Evolutionary conservation across 2,888 invertebrate genomes (phyloP).

Genomic region (Caenorhabditis macrosperma): DNA sequence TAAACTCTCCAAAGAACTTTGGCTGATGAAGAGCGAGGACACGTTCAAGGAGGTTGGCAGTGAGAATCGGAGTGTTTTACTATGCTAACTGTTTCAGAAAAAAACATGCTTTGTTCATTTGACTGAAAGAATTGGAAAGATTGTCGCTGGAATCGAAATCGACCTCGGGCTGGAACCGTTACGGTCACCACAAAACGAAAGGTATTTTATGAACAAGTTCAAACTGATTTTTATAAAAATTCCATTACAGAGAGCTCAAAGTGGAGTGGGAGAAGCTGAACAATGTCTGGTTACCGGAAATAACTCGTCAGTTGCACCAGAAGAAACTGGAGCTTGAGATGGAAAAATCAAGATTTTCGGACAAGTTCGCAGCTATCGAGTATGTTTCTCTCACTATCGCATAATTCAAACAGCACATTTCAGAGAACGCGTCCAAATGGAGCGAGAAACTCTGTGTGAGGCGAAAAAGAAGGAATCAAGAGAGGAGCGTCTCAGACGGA

Average conservation of each 20-base stretch:
- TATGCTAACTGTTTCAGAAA: constrained; percentile 6
- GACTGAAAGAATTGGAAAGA: not conserved
- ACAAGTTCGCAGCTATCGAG: constrained; percentile 17
- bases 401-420: too few relatives aligned
- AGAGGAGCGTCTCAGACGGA: constrained; percentile 16
- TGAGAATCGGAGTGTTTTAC: not conserved
- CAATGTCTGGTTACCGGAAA: constrained; percentile 23
- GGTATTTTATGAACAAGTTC: constrained; percentile 1
- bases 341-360: constrained; percentile 7
- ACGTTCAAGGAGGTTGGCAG: constrained; percentile 13
- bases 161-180: not conserved
- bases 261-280: constrained; percentile 8
- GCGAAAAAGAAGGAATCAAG: constrained; percentile 26
- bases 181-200: constrained; percentile 1
- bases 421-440: constrained; percentile 26
- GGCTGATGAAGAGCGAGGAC: constrained; percentile 21
- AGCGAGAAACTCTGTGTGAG: constrained; percentile 17
- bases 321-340: constrained; percentile 29
- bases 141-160: constrained; percentile 2
- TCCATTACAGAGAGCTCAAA: constrained; percentile 12
- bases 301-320: constrained; percentile 37
- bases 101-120: constrained; percentile 7
- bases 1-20: constrained; percentile 4
- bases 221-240: not conserved
- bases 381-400: not conserved